Evolutionary conservation across 2,888 invertebrate species (phyloP).

Genomic region (Drosophila melanosoma): DNA sequence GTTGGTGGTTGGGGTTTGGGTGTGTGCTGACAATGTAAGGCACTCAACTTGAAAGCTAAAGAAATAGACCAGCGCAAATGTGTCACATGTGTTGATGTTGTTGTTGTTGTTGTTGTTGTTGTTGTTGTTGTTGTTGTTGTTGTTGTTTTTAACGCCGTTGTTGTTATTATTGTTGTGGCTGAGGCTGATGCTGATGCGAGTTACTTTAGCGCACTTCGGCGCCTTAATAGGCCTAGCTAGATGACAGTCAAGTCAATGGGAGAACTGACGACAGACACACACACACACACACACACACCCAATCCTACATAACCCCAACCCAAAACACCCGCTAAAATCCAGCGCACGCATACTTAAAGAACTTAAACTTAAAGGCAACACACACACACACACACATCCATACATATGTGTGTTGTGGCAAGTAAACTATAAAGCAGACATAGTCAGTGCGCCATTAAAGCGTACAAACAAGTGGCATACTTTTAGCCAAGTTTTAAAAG

Average conservation of each 20-base stretch:
- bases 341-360: slow-evolving; percentile 1
- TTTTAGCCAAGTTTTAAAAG: slow-evolving; percentile 46
- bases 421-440: slow-evolving; percentile 31
- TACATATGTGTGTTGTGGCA: slow-evolving; percentile 17
- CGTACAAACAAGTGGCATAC: slow-evolving; percentile 34
- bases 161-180: slow-evolving; percentile 23
- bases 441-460: slow-evolving; percentile 16
- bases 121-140: slow-evolving; percentile 11
- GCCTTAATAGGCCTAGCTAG: slow-evolving; percentile 61
- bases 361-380: slow-evolving; percentile 1
- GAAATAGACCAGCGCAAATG: slow-evolving; percentile 62
- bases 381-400: background rate
- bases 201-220: slow-evolving; percentile 54
- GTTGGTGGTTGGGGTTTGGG: background rate
- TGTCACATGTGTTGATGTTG: slow-evolving; percentile 46
- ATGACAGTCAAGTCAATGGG: slow-evolving; percentile 45
- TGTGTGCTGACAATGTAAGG: slow-evolving; percentile 46
- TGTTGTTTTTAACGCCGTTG: slow-evolving; percentile 3
- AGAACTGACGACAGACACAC: slow-evolving; percentile 7
- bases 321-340: background rate
- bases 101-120: slow-evolving; percentile 20
- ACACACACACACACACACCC: slow-evolving; percentile 28
- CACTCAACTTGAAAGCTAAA: slow-evolving; percentile 72
- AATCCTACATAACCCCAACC: background rate
- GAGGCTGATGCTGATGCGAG: slow-evolving; percentile 48